Percentiles rank a stretch among this genome's conserved stretches.
These are phyloP conservation scores for Fulica atra DNA, from an alignment of 2,113 vertebrate genomes.

Conservation along the genomic window DNA sequence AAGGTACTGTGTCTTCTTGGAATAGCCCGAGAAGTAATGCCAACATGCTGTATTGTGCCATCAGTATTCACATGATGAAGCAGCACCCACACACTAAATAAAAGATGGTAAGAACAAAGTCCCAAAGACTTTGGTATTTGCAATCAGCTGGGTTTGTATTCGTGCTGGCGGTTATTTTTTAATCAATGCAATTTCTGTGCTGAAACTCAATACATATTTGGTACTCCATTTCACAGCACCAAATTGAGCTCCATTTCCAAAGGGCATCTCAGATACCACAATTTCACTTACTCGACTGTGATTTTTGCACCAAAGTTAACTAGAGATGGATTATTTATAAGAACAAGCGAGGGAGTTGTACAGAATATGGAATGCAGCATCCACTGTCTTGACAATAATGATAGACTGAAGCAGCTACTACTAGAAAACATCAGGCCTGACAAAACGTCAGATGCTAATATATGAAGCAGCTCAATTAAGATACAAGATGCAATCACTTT, in stretches of 20 bases:
- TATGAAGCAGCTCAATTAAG: constrained; percentile 31
- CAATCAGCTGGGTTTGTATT: background rate
- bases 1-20: background rate
- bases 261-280: background rate
- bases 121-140: background rate
- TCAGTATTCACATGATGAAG: background rate
- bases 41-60: background rate
- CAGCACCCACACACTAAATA: background rate
- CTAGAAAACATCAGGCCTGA: constrained; percentile 44
- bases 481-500: background rate
- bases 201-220: background rate
- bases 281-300: background rate
- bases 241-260: background rate
- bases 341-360: background rate
- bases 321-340: background rate
- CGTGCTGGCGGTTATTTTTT: background rate
- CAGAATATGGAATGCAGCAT: background rate
- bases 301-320: background rate
- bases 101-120: background rate
- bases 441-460: constrained; percentile 14
- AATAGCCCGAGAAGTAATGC: background rate
- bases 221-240: background rate
- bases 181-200: background rate
- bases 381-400: background rate
- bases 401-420: constrained; percentile 19